phyloP scores from a whole-genome alignment of 1,140 invertebrate species.

The Drosophila subpulchrella region DNA sequence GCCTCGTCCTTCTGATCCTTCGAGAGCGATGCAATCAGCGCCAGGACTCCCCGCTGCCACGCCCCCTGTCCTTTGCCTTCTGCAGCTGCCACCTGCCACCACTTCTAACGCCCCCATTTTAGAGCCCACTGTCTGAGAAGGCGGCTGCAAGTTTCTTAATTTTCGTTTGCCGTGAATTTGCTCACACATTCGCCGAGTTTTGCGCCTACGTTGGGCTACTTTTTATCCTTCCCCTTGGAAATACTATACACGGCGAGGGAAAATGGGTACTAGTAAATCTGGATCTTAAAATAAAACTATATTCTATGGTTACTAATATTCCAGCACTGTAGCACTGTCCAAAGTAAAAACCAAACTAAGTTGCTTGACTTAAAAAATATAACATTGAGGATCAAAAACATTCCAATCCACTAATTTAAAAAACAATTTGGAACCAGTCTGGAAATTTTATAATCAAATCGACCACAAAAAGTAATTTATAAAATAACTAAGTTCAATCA shows the following conservation, averaged over 20 bases:
- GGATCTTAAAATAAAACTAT: no score
- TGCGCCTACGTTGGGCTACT: slow-evolving; percentile 39
- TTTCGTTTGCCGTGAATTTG: slow-evolving; percentile 65
- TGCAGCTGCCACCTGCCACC: neutral
- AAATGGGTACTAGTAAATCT: neutral
- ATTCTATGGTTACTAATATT: no score
- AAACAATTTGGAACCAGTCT: no score
- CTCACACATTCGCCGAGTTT: slow-evolving; percentile 35
- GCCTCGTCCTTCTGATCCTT: slow-evolving; percentile 7
- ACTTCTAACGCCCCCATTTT: neutral
- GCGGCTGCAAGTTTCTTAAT: slow-evolving; percentile 72
- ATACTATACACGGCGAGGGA: slow-evolving; percentile 2
- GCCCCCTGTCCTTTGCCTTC: neutral
- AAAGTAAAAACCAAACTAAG: no score
- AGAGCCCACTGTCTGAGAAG: slow-evolving; percentile 16
- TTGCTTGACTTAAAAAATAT: no score
- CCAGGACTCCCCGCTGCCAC: slow-evolving; percentile 30
- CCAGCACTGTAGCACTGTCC: no score
- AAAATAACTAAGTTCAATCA: neutral
- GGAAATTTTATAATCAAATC: no score
- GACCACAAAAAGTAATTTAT: neutral
- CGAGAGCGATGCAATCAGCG: slow-evolving; percentile 48
- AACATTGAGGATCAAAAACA: neutral
- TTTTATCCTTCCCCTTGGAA: slow-evolving; percentile 16
- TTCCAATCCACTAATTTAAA: no score